phyloP scores from a whole-genome alignment of 2,797 vertebrate genomes.

The Pipistrellus kuhlii region DNA sequence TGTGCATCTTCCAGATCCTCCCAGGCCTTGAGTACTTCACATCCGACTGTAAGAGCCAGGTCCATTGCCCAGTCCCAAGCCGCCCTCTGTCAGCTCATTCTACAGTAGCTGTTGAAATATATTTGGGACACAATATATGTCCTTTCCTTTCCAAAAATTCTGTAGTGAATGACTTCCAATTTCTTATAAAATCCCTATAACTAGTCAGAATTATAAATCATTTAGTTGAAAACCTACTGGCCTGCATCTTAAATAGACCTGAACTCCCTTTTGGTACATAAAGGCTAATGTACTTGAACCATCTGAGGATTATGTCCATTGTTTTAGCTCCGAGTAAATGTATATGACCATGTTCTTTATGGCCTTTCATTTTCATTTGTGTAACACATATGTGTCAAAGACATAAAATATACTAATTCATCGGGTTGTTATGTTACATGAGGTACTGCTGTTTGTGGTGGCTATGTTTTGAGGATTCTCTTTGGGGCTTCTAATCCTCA shows the following conservation, averaged over 20 bases:
- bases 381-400: not conserved
- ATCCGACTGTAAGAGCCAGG: not conserved
- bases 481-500: not conserved
- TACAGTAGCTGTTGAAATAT: not conserved
- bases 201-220: not conserved
- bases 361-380: not conserved
- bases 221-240: conserved; percentile 1
- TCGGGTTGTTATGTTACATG: not conserved
- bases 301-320: not conserved
- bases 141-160: conserved; percentile 11
- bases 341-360: not conserved
- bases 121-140: not conserved
- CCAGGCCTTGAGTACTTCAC: not conserved
- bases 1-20: not conserved
- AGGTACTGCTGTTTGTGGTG: not conserved
- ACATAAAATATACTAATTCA: not conserved
- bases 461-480: not conserved
- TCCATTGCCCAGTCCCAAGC: not conserved
- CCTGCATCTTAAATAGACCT: not conserved
- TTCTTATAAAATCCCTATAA: conserved; percentile 28
- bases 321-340: conserved; percentile 13
- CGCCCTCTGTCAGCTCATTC: not conserved
- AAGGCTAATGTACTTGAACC: not conserved
- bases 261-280: not conserved
- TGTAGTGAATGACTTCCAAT: not conserved